These are phyloP conservation scores for Plecturocebus donacophilus DNA, from an alignment of 2,113 vertebrate genomes.

Conservation along the genomic window DNA sequence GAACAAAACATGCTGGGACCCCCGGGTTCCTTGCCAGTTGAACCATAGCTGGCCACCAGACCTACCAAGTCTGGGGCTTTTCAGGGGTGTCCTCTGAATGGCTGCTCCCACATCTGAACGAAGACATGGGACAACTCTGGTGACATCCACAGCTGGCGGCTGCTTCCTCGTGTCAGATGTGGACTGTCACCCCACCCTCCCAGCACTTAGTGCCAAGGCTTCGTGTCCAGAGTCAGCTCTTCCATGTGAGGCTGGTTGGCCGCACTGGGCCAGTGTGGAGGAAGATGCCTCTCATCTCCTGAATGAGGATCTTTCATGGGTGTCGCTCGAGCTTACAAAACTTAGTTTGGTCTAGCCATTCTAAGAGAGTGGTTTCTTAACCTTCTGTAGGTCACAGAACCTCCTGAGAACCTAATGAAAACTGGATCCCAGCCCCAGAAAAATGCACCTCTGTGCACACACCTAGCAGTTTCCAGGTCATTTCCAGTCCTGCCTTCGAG, in stretches of 20 bases:
- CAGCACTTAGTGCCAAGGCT: accelerated
- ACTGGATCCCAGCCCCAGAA: background rate
- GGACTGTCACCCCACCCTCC: accelerated
- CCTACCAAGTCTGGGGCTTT: accelerated
- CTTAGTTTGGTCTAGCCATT: background rate
- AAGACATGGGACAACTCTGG: accelerated
- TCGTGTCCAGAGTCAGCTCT: accelerated
- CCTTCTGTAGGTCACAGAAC: background rate
- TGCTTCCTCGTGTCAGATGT: accelerated
- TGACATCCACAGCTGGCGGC: accelerated
- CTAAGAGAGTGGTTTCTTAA: background rate
- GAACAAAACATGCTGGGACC: background rate
- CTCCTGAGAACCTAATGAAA: background rate
- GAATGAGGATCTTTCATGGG: accelerated
- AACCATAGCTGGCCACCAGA: background rate
- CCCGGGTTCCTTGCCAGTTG: accelerated
- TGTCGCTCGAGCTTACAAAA: accelerated
- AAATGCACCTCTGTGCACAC: accelerated
- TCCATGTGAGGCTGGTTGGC: accelerated
- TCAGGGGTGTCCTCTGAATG: background rate
- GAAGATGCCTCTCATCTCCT: background rate
- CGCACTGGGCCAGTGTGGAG: accelerated
- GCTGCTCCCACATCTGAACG: background rate
- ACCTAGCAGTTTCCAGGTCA: accelerated
- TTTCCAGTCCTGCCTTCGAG: background rate